phyloP scores from a whole-genome alignment of 2,888 invertebrate genomes.

The Rhamnusium bicolor region DNA sequence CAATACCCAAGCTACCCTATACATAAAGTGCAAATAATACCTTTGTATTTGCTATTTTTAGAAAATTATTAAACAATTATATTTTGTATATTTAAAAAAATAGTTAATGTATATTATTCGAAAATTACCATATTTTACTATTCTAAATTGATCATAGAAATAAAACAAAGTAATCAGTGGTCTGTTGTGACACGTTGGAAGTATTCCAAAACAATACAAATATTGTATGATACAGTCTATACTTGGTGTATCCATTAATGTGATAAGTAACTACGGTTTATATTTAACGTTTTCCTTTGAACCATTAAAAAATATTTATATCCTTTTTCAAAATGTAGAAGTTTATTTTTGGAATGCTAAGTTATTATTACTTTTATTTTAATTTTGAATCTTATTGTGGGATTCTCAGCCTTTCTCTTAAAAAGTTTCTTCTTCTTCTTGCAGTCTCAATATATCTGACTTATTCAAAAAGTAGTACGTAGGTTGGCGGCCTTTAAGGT shows the following conservation, averaged over 20 bases:
- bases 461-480: slow-evolving; percentile 95
- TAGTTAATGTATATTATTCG: too few relatives aligned
- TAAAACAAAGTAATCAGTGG: background rate
- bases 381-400: background rate
- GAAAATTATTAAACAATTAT: too few relatives aligned
- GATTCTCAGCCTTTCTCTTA: slow-evolving; percentile 56
- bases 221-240: background rate
- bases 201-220: background rate
- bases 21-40: too few relatives aligned
- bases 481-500: slow-evolving; percentile 90
- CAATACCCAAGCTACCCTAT: too few relatives aligned
- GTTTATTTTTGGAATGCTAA: background rate
- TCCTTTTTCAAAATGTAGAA: too few relatives aligned
- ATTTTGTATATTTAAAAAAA: too few relatives aligned
- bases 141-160: too few relatives aligned
- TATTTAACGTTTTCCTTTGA: background rate
- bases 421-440: slow-evolving; percentile 86
- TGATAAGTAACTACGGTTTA: slow-evolving; percentile 26
- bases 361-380: background rate
- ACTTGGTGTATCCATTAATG: slow-evolving; percentile 37
- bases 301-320: background rate
- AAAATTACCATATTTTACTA: too few relatives aligned
- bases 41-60: too few relatives aligned
- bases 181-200: background rate
- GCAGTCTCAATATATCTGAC: slow-evolving; percentile 87